Conservation (phyloP, 30 jellyfish, hydroid and myxozoan genomes). For the Chrysaora quinquecirrha region DNA sequence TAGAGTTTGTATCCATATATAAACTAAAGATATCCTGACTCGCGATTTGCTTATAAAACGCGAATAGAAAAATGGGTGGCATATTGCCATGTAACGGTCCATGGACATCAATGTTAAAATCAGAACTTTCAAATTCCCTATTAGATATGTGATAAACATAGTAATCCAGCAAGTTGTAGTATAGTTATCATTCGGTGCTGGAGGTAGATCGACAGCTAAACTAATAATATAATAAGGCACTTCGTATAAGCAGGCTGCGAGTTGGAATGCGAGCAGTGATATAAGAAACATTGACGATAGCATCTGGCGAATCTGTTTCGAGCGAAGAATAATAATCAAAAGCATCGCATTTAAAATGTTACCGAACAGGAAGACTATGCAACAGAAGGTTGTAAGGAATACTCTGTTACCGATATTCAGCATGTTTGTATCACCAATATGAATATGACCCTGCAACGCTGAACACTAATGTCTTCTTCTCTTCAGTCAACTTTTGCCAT, state of each 20-base stretch:
- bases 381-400: neutral
- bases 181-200: constrained; percentile 38
- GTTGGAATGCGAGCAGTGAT: constrained; percentile 22
- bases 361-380: constrained; percentile 30
- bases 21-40: neutral
- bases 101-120: constrained; percentile 27
- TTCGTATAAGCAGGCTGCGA: constrained; percentile 36
- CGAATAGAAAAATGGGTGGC: constrained; percentile 24
- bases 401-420: neutral
- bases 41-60: constrained; percentile 13
- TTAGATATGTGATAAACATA: constrained; percentile 15
- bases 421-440: too few relatives aligned
- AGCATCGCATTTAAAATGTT: constrained; percentile 21
- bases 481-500: too few relatives aligned
- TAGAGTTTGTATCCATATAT: neutral
- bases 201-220: constrained; percentile 28
- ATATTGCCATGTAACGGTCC: constrained; percentile 37
- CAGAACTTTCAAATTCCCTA: constrained; percentile 14
- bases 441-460: too few relatives aligned
- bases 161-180: constrained; percentile 23
- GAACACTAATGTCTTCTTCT: too few relatives aligned
- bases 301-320: constrained; percentile 1
- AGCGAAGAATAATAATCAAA: constrained; percentile 10
- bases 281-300: constrained; percentile 25
- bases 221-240: constrained; percentile 48